These are phyloP conservation scores for Scarus forsteni DNA, from an alignment of 2,797 vertebrate genomes.

Conservation along the genomic window DNA sequence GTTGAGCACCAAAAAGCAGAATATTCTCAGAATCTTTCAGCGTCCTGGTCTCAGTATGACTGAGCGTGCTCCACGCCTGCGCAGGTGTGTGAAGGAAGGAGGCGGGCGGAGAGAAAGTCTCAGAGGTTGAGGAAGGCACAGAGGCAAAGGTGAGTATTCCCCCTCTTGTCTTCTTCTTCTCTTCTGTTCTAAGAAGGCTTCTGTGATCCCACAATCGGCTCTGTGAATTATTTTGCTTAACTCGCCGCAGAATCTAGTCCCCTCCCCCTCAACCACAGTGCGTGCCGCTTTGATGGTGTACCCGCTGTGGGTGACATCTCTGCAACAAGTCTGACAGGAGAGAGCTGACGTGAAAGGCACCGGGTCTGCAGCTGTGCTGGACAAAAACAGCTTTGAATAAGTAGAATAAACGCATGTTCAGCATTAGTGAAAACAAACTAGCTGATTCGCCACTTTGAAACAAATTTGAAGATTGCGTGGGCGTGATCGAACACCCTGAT, in stretches of 20 bases:
- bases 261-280: constrained; percentile 61
- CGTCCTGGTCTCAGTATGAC: constrained; percentile 71
- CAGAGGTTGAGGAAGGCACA: constrained; percentile 44
- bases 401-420: too few relatives aligned
- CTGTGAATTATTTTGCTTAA: constrained; percentile 47
- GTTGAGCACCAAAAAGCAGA: constrained; percentile 32
- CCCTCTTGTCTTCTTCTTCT: constrained; percentile 29
- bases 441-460: too few relatives aligned
- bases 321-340: constrained; percentile 32
- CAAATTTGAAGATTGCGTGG: too few relatives aligned
- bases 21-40: constrained; percentile 72
- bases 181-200: constrained; percentile 71
- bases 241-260: constrained; percentile 35
- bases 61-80: background rate
- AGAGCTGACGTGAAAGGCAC: constrained; percentile 32
- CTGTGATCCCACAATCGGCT: constrained; percentile 65
- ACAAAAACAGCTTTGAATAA: too few relatives aligned
- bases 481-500: too few relatives aligned
- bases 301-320: constrained; percentile 52
- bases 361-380: too few relatives aligned
- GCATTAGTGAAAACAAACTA: too few relatives aligned
- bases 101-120: constrained; percentile 17
- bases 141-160: constrained; percentile 56
- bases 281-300: constrained; percentile 45
- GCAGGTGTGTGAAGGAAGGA: constrained; percentile 4